Conservation (phyloP, 2,797 vertebrate species). For the Lepilemur ruficaudatus region DNA sequence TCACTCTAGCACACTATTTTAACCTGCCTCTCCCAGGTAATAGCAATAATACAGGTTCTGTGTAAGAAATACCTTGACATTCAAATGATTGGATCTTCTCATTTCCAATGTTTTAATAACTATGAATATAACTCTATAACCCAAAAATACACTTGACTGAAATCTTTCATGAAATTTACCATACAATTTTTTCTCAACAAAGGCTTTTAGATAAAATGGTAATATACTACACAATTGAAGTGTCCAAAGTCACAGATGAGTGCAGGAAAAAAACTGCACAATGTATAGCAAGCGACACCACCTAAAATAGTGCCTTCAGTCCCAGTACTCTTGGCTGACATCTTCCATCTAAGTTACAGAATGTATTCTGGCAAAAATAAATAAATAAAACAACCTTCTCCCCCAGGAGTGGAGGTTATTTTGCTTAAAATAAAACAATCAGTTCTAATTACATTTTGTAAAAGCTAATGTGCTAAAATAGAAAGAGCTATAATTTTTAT, state of each 20-base stretch:
- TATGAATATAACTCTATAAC: not conserved
- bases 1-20: not conserved
- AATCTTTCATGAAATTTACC: not conserved
- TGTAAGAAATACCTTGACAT: not conserved
- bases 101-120: slow-evolving; percentile 47
- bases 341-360: not conserved
- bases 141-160: not conserved
- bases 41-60: not conserved
- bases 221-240: slow-evolving; percentile 34
- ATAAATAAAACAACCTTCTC: not conserved
- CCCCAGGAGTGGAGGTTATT: not conserved
- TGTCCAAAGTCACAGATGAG: slow-evolving; percentile 37
- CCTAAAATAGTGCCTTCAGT: not conserved
- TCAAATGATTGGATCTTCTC: slow-evolving; percentile 28
- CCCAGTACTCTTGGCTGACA: not conserved
- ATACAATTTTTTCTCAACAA: slow-evolving; percentile 39
- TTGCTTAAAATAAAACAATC: not conserved
- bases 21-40: not conserved
- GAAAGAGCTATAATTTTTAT: not conserved
- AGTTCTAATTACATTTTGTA: not conserved
- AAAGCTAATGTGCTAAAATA: not conserved
- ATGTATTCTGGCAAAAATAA: not conserved
- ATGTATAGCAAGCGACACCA: not conserved
- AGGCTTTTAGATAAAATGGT: slow-evolving; percentile 36
- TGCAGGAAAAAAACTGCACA: not conserved